phyloP scores from a whole-genome alignment of 2,888 invertebrate species.

The Agrotis ipsilon region DNA sequence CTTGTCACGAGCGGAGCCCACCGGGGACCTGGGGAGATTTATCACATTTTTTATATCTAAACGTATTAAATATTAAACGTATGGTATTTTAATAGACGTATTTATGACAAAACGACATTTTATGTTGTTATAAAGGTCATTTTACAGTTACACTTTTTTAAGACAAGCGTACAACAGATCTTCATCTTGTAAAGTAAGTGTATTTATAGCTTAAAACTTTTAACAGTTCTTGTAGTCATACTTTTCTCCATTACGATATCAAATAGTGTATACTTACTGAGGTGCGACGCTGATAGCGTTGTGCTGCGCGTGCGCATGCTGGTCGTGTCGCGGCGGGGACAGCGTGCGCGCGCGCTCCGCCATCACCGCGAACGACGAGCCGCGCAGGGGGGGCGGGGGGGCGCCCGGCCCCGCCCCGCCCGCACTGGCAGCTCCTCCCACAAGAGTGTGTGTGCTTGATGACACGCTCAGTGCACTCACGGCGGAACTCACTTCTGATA shows the following conservation, averaged over 20 bases:
- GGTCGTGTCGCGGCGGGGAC: slow-evolving; percentile 70
- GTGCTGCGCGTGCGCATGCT: slow-evolving; percentile 32
- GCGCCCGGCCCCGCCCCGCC: slow-evolving; percentile 69
- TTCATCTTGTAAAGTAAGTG: too few species aligned
- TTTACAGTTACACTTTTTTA: too few species aligned
- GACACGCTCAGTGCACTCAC: slow-evolving; percentile 62
- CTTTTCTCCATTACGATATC: too few species aligned
- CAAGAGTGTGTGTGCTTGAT: slow-evolving; percentile 29
- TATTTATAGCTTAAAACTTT: too few species aligned
- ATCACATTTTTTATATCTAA: too few species aligned
- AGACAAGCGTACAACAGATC: too few species aligned
- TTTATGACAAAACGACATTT: too few species aligned
- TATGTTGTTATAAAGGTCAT: too few species aligned
- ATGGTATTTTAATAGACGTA: too few species aligned
- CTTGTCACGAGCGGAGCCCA: slow-evolving; percentile 88
- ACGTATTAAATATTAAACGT: too few species aligned
- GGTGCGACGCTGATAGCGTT: slow-evolving; percentile 72
- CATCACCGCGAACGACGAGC: slow-evolving; percentile 97
- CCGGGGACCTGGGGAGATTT: slow-evolving; percentile 77
- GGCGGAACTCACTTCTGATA: slow-evolving; percentile 68
- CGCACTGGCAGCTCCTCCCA: slow-evolving; percentile 15
- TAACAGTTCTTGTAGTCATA: too few species aligned
- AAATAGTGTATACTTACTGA: slow-evolving; percentile 72
- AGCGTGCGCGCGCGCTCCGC: slow-evolving; percentile 90
- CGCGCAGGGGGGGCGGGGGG: slow-evolving; percentile 96